A percentile compares a stretch with the other conserved stretches of the same genome.
Evolutionary conservation across 2,113 vertebrate genomes (phyloP).

Genomic region (Calonectris borealis): DNA sequence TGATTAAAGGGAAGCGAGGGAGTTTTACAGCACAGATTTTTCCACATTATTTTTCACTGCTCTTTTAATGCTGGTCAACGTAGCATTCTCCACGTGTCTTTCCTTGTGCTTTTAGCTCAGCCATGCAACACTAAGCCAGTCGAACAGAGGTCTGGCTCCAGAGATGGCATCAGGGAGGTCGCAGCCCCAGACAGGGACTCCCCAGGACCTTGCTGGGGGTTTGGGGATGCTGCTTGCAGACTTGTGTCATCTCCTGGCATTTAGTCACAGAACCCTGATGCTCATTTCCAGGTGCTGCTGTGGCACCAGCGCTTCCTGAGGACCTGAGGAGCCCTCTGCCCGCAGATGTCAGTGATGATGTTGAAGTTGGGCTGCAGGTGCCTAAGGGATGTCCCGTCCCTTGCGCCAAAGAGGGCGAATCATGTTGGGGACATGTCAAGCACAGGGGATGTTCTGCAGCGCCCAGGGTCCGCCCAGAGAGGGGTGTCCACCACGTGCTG

Average conservation of each 20-base stretch:
- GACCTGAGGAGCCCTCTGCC: background rate
- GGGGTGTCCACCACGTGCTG: background rate
- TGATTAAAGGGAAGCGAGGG: background rate
- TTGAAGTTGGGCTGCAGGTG: background rate
- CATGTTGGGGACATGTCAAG: background rate
- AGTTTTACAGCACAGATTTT: background rate
- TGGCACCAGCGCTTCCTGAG: background rate
- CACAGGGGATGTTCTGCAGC: background rate
- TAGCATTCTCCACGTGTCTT: background rate
- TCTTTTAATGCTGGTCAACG: background rate
- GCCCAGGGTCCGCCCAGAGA: background rate
- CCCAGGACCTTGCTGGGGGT: background rate
- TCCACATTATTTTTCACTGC: background rate
- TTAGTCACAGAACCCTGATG: background rate
- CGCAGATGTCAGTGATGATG: background rate
- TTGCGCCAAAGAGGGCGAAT: background rate
- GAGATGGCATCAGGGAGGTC: background rate
- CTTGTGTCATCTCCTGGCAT: background rate
- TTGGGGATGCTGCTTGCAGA: background rate
- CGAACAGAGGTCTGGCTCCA: background rate
- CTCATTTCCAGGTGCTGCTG: background rate
- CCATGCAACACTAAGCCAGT: background rate
- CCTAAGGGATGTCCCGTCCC: background rate
- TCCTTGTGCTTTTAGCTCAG: background rate
- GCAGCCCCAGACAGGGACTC: background rate